A percentile compares a stretch with the other conserved stretches of the same genome.
Evolutionary conservation across 1,140 invertebrate genomes (phyloP).

Genomic region (Drosophila yakuba): DNA sequence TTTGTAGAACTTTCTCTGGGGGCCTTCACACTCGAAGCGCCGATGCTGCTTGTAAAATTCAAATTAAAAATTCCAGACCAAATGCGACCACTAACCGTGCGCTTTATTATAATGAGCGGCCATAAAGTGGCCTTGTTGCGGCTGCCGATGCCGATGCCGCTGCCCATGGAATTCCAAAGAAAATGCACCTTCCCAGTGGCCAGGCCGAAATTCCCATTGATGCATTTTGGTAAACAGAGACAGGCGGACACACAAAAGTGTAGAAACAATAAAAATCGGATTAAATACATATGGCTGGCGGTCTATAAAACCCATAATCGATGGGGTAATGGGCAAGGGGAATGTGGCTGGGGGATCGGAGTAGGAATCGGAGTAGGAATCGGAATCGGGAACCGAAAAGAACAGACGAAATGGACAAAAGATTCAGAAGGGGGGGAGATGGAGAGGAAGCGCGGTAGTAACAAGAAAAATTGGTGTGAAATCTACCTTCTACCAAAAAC

Average conservation of each 20-base stretch:
- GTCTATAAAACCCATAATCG: conserved; percentile 77
- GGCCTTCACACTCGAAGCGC: conserved; percentile 70
- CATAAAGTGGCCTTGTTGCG: conserved; percentile 75
- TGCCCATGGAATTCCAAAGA: conserved; percentile 70
- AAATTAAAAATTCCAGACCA: conserved; percentile 76
- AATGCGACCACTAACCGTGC: conserved; percentile 77
- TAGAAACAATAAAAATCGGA: conserved; percentile 84
- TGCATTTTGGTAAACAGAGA: conserved; percentile 56
- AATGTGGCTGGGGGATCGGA: too few relatives aligned
- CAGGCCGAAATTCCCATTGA: conserved; percentile 63
- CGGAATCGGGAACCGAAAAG: conserved; percentile 14
- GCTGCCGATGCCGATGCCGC: conserved; percentile 31
- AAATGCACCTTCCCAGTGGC: conserved; percentile 68
- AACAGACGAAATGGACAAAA: conserved; percentile 33
- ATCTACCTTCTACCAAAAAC: conserved; percentile 51
- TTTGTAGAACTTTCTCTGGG: conserved; percentile 68
- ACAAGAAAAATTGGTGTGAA: conserved; percentile 78
- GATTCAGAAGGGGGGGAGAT: background rate
- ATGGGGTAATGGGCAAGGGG: conserved; percentile 52
- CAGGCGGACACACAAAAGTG: conserved; percentile 58
- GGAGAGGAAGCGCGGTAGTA: conserved; percentile 64
- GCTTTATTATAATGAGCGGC: conserved; percentile 83
- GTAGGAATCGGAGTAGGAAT: background rate
- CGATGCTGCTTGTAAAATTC: conserved; percentile 63
- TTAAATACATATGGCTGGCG: conserved; percentile 74